These are phyloP conservation scores for Eulemur rufifrons DNA, from an alignment of 2,113 vertebrate genomes.

Conservation along the genomic window DNA sequence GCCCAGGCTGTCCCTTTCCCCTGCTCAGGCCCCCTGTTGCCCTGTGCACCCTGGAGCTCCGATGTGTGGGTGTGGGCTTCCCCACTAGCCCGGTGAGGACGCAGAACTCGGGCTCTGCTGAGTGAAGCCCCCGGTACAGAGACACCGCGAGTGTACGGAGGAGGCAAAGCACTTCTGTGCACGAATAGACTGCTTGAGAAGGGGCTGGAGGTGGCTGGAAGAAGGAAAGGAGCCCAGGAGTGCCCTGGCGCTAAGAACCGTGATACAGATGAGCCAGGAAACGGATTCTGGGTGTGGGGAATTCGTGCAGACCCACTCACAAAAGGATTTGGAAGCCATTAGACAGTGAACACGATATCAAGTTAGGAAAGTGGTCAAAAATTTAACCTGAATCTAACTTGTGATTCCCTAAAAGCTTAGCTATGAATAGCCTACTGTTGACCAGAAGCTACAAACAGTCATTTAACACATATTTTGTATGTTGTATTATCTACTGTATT, in stretches of 20 bases:
- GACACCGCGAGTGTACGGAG: neutral
- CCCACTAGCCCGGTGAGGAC: neutral
- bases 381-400: too few relatives aligned
- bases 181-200: neutral
- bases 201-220: neutral
- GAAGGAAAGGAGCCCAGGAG: neutral
- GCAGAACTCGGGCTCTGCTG: neutral
- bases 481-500: too few relatives aligned
- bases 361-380: neutral
- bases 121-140: neutral
- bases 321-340: neutral
- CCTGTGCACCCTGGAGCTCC: too few relatives aligned
- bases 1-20: fast-evolving
- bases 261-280: neutral
- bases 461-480: too few relatives aligned
- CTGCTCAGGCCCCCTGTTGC: neutral
- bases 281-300: neutral
- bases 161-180: neutral
- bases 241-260: neutral
- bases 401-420: too few relatives aligned
- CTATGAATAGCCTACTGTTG: too few relatives aligned
- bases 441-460: too few relatives aligned
- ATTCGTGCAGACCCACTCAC: neutral
- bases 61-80: neutral
- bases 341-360: neutral